These are phyloP conservation scores for Ophthalmolycus amberensis DNA, from an alignment of 2,113 vertebrate genomes.

Conservation along the genomic window DNA sequence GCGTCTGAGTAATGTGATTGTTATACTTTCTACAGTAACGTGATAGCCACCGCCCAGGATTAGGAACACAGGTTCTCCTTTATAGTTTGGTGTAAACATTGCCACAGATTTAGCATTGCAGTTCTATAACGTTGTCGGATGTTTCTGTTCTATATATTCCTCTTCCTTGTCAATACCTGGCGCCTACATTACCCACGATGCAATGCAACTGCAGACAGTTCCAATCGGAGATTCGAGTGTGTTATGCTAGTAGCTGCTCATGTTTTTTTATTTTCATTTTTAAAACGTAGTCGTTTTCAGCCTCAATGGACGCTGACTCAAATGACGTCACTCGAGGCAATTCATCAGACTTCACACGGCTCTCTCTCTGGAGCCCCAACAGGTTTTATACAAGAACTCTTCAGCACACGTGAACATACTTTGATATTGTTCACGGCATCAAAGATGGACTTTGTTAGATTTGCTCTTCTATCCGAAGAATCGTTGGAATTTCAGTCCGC, in stretches of 20 bases:
- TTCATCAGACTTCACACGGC: background rate
- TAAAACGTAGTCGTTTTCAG: background rate
- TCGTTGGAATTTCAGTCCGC: background rate
- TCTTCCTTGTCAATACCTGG: background rate
- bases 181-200: background rate
- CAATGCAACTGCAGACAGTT: background rate
- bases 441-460: background rate
- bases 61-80: background rate
- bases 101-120: background rate
- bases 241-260: background rate
- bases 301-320: background rate
- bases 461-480: background rate
- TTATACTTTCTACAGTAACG: background rate
- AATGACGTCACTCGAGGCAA: background rate
- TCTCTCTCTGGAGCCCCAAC: background rate
- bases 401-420: too few relatives aligned
- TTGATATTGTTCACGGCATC: background rate
- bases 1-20: background rate
- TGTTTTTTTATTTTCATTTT: too few relatives aligned
- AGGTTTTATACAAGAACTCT: background rate
- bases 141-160: background rate
- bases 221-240: background rate
- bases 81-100: background rate
- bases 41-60: background rate
- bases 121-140: background rate